These are phyloP conservation scores for Phlogophora meticulosa DNA, from an alignment of 2,888 invertebrate species.

Conservation along the genomic window DNA sequence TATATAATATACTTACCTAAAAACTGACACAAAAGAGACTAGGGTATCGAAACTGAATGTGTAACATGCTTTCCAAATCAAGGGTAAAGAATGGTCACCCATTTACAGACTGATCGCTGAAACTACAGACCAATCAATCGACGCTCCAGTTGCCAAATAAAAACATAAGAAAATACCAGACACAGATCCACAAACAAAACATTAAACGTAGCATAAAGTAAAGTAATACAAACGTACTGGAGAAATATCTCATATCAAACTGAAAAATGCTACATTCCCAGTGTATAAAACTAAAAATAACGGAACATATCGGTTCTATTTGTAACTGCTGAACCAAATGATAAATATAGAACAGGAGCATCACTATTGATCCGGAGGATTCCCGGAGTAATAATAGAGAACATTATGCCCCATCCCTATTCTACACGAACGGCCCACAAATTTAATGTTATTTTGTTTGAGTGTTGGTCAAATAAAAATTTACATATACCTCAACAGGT, in stretches of 20 bases:
- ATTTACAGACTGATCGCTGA: neutral
- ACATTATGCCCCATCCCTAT: conserved; percentile 49
- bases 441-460: conserved; percentile 8
- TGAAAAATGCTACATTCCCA: conserved; percentile 30
- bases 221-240: conserved; percentile 22
- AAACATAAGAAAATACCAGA: conserved; percentile 27
- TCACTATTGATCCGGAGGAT: conserved; percentile 68
- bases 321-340: conserved; percentile 53
- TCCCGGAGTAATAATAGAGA: conserved; percentile 61
- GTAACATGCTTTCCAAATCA: no score
- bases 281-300: conserved; percentile 38
- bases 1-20: no score
- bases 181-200: conserved; percentile 15
- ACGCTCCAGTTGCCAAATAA: neutral
- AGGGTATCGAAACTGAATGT: no score
- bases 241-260: conserved; percentile 29
- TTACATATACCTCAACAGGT: neutral
- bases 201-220: neutral
- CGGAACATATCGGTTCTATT: conserved; percentile 46
- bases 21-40: no score
- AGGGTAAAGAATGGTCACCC: neutral
- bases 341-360: conserved; percentile 71
- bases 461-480: neutral
- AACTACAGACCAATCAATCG: neutral
- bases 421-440: conserved; percentile 31